Evolutionary conservation across 1,140 invertebrate genomes (phyloP), one percentile per base, ranked within the genome.

Genomic region (Drosophila sproati): DNA sequence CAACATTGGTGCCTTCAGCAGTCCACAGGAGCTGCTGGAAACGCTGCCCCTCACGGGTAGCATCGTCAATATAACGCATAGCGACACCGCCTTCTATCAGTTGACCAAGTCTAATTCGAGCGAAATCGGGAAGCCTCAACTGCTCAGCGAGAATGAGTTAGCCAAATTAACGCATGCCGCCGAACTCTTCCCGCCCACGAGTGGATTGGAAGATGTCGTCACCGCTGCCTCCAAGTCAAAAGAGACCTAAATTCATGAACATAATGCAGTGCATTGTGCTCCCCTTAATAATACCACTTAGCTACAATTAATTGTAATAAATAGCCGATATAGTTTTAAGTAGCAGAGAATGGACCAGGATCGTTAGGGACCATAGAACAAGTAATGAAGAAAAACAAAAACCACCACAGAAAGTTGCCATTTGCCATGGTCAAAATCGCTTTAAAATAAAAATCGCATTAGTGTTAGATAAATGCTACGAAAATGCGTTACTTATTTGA

Each of bases 1-100:
- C 0, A 93, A 94, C 60, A 85, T 94, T 34, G 93, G 93, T 31
- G 90, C 92, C 4, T 91, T 93, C 5, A 89, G 88, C 57, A 92
- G 89, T 57, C 80, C 92, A 1, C 70, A 87, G 7, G 92, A 93
- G 48, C 67, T 93, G 61, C 61, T 93, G n/a, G 51, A 85, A 37
- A 87, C 92, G 1, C 70, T 93, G 28, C 92, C 92, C 1, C 61
- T 93, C 2, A 92, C 92, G 3, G 92, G 92, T 0, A 92, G 90
- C 57, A 93, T 93, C 60, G 86, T 93, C n/a, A 93, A 93, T 63
- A 92, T 93, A 8, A 92, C 92, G 4, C 92, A 93, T 61, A 92
- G 91, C 57, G 91, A 93, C 55, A 92, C 92, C 50, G 88, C 90
- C 52, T 92, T 82, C 75, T 91, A 92, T 61, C 82, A 92, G 59